Evolutionary conservation across 2,797 vertebrate species (phyloP).

Genomic region (Sebastiscus albofasciatus): DNA sequence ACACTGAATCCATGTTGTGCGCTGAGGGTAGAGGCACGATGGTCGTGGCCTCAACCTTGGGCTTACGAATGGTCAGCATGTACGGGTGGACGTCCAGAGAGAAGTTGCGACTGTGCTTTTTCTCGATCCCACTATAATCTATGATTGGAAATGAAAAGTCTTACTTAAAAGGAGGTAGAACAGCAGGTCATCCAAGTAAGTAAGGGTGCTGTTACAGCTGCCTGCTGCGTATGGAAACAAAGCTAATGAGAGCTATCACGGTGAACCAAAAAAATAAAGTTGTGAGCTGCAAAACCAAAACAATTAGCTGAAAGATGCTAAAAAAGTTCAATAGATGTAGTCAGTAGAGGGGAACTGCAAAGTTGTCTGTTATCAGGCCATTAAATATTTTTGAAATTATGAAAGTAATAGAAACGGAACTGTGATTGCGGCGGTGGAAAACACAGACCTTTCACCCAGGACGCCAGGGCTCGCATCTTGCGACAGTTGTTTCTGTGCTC

Average conservation of each 20-base stretch:
- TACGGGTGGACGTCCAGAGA: constrained; percentile 98
- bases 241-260: not conserved
- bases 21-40: constrained; percentile 85
- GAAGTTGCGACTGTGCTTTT: constrained; percentile 94
- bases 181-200: not conserved
- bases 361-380: not conserved
- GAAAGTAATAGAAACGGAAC: too few species aligned
- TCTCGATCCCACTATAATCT: constrained; percentile 84
- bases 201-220: not conserved
- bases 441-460: too few species aligned
- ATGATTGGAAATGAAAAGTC: constrained; percentile 14
- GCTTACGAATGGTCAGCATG: constrained; percentile 92
- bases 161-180: not conserved
- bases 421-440: too few species aligned
- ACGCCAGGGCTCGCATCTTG: too few species aligned
- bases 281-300: not conserved
- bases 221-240: not conserved
- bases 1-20: constrained; percentile 90
- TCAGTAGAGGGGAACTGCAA: not conserved
- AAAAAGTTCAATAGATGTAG: not conserved
- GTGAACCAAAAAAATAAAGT: not conserved
- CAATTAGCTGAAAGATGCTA: not conserved
- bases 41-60: constrained; percentile 86
- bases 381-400: too few species aligned
- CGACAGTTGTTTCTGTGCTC: too few species aligned